Evolutionary conservation across 1,140 invertebrate species (phyloP), one percentile per base, ranked within the genome.

Genomic region (Drosophila ogumai): DNA sequence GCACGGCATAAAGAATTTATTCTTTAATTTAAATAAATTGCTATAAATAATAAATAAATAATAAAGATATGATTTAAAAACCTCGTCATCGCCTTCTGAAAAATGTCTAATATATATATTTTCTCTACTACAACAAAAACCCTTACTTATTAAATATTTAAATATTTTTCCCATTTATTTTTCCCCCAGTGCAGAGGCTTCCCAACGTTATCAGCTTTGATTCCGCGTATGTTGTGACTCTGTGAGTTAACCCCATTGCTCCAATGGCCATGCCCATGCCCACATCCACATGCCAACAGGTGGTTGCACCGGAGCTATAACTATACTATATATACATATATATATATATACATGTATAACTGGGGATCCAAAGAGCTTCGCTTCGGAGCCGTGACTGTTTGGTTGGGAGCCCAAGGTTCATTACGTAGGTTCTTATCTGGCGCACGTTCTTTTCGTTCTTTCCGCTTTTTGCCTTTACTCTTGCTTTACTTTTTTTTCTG

Each of bases 361-460:
- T 41, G 25, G 19, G 34, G 54, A 56, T 55, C 38, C 50, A 36
- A 25, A 28, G 50, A 25, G n/a, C 36, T 32, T 40, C 6, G 9
- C 15, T 25, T 17, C 4, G 60, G 34, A 54, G 25, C 52, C 40
- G 40, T 75, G 55, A 64, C 68, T 58, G 61, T 63, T 22, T 68
- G 63, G 34, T 32, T 52, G 57, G 46, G 38, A 43, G 28, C 80
- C 80, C 73, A 88, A 88, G 84, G 84, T 87, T 87, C 73, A 72
- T 75, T 67, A 87, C 76, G 85, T 77, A 80, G 80, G 34, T 57
- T 82, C 84, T 87, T 87, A 87, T 87, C 84, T 79, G 80, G 47
- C 76, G 68, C 84, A 87, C 84, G 81, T 64, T 80, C 43, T 63
- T 49, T 64, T 76, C 49, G 54, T 74, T 74, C 49, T 59, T 68